Evolutionary conservation across 2,113 vertebrate genomes (phyloP).

Genomic region (Amphilophus citrinellus): DNA sequence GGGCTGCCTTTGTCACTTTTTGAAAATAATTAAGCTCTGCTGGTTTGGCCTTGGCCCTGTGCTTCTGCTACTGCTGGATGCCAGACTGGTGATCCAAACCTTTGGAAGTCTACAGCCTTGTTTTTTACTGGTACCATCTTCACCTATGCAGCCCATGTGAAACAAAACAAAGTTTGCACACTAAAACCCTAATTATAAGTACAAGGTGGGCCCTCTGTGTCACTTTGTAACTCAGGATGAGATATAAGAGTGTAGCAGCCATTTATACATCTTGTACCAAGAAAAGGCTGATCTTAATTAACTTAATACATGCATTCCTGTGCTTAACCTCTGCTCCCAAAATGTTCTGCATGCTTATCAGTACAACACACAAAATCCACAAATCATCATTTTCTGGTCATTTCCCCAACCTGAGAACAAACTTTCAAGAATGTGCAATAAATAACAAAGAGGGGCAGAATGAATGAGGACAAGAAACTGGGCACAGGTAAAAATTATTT

Average conservation of each 20-base stretch:
- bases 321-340: slow-evolving; percentile 25
- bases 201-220: not conserved
- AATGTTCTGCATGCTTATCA: slow-evolving; percentile 30
- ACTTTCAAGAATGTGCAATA: slow-evolving; percentile 60
- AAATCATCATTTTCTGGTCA: slow-evolving; percentile 30
- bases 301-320: not conserved
- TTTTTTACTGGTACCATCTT: not conserved
- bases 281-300: slow-evolving; percentile 11
- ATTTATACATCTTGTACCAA: slow-evolving; percentile 4
- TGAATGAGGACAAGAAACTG: slow-evolving; percentile 64
- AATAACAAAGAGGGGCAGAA: slow-evolving; percentile 44
- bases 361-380: slow-evolving; percentile 41
- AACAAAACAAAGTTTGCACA: slow-evolving; percentile 5
- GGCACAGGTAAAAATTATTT: slow-evolving; percentile 73
- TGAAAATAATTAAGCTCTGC: slow-evolving; percentile 34
- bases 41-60: slow-evolving; percentile 4
- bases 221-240: not conserved
- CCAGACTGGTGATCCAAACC: not conserved
- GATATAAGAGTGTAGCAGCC: not conserved
- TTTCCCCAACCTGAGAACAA: slow-evolving; percentile 50
- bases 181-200: not conserved
- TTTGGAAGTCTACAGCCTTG: slow-evolving; percentile 25
- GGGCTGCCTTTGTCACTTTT: not conserved
- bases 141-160: not conserved
- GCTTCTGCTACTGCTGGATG: not conserved